Base-by-base conservation (phyloP, 1,140 invertebrate genomes). In the Trialeurodes vaporariorum region DNA sequence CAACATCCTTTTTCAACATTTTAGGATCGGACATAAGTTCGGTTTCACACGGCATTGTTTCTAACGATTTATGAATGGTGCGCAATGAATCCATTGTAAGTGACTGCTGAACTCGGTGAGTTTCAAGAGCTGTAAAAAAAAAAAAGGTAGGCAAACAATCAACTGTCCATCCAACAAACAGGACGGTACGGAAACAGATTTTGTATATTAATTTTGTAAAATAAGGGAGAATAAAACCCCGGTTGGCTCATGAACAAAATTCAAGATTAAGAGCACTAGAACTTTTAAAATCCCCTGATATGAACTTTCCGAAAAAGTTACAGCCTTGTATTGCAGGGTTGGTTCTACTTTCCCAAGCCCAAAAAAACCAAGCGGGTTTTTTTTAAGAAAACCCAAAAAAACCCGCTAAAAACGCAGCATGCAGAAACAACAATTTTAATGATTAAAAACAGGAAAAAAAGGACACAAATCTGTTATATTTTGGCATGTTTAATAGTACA, bases 31-130 rank as follows among this genome's bases (percentile, higher is more conserved):
- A 76, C 0, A 82, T 82, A 62, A 81, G 75, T 23, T 82, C 77
- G 61, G 84, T 73, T 69, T 86, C 85, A 0, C 77, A 73, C 1
- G 91, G 89, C 61, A 86, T 84, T 5, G 81, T 81, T 26, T 81
- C 79, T 24, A 92, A 76, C 0, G 89, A 90, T 70, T 83, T 83
- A 76, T 94, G 90, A 40, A 95, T 78, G 71, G 83, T 83, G 74
- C 90, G 78, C 13, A 92, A 78, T 61, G 87, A 82, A 61, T 92
- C 87, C 60, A 84, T 77, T 17, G 89, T 92, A 25, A 91, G 75
- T 49, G 84, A 80, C 71, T 87, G 81, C 70, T 88, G 83, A 27
- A 76, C 78, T 72, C 84, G 78, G 70, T 84, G 82, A 0, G 83
- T 87, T 64, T 80, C 76, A 75, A 86, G 79, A 22, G 86, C 86